Evolutionary conservation across 2,113 vertebrate genomes (phyloP).

Genomic region (Microcebus tavaratra): DNA sequence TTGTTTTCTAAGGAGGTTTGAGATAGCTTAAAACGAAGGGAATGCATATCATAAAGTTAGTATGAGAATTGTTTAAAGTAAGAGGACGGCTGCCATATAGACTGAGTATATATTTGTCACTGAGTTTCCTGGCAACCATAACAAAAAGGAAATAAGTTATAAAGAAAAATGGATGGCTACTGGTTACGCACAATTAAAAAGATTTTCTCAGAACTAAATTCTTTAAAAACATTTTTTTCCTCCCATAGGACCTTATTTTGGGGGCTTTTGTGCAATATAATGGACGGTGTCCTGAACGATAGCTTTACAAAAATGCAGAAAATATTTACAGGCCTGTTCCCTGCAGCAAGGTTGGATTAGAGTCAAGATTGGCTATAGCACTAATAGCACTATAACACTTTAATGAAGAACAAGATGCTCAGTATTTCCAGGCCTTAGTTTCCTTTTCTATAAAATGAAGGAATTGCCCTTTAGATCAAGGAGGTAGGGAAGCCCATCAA

Average conservation of each 20-base stretch:
- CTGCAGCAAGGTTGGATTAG: background rate
- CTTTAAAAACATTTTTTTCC: background rate
- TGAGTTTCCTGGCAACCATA: slow-evolving; percentile 27
- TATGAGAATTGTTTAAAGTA: background rate
- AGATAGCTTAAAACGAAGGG: background rate
- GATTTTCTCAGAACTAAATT: background rate
- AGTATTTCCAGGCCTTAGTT: background rate
- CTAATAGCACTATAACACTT: background rate
- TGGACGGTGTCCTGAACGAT: background rate
- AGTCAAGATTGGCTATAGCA: background rate
- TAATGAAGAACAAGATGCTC: background rate
- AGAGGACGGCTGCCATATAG: background rate
- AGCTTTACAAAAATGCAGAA: slow-evolving; percentile 3
- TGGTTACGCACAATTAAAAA: background rate
- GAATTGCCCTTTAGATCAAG: background rate
- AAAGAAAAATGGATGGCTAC: background rate
- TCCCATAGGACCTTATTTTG: slow-evolving; percentile 2
- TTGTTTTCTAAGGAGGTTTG: background rate
- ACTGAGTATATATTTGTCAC: background rate
- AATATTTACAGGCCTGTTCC: background rate
- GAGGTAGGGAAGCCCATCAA: slow-evolving; percentile 5
- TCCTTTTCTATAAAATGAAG: background rate
- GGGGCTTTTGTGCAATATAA: background rate
- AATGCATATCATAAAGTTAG: background rate
- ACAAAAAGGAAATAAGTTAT: slow-evolving; percentile 27